Base-by-base conservation (phyloP, 2,888 invertebrate genomes). In the Trypoxylon attenuatum region DNA sequence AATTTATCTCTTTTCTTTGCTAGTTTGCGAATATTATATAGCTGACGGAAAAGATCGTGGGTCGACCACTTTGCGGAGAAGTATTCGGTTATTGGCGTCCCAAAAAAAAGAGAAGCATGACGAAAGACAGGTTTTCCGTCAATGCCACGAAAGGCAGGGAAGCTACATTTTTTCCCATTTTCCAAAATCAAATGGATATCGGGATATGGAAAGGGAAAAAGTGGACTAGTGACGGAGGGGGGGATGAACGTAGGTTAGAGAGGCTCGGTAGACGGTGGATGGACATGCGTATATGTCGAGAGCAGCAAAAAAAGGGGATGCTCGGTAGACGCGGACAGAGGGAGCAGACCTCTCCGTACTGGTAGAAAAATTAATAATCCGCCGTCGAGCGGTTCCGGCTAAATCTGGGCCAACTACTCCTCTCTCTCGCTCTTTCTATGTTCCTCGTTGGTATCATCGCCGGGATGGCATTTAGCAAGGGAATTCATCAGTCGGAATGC, bases 371-470 rank as follows among this genome's bases (percentile, higher is more conserved):
- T 75, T 72, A 75, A 75, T 75, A 75, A 75, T 75, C 74, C 61
- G 67, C 62, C 62, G 65, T 60, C 47, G 64, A 72, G 67, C 70
- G 69, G 58, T 65, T 71, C 60, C 64, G 45, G 58, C 55, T 70
- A 72, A 75, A 75, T 75, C 72, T 70, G 70, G 70, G 75, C 74
- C 74, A 75, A 75, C 74, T 75, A 75, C 73, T 74, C 73, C 56
- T 55, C 65, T 49, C 43, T 60, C 33, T 10, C 5, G 33, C 33
- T n/a, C n/a, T n/a, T n/a, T n/a, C n/a, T n/a, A n/a, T n/a, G n/a
- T n/a, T n/a, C n/a, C n/a, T n/a, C n/a, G n/a, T n/a, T n/a, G 67
- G 66, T 69, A 74, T 70, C 64, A 64, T 74, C 60, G 57, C 72
- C n/a, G n/a, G n/a, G n/a, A 13, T 4, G 8, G n/a, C 33, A 33